Evolutionary conservation across 2,888 invertebrate genomes (phyloP).

Genomic region (Pristionchus fissidentatus): DNA sequence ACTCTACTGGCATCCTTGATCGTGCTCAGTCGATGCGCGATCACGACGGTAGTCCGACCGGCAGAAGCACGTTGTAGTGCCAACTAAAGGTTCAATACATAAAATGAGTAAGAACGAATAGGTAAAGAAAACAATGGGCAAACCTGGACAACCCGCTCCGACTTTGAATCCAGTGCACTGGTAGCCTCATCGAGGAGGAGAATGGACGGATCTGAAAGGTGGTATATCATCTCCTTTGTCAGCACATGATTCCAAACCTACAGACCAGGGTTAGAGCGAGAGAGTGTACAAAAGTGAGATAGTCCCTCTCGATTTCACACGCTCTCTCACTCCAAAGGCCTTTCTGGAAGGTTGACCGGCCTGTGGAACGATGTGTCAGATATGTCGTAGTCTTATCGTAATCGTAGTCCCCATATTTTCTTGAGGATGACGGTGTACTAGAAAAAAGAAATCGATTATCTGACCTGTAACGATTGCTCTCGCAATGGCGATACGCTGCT

Average conservation of each 20-base stretch:
- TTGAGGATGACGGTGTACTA: too few relatives aligned
- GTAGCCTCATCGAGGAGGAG: conserved; percentile 10
- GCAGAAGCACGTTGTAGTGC: background rate
- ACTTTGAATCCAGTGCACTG: conserved; percentile 4
- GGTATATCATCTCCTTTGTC: too few relatives aligned
- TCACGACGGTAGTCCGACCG: conserved; percentile 21
- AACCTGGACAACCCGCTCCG: conserved; percentile 13
- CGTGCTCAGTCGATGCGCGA: conserved; percentile 31
- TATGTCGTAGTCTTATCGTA: too few relatives aligned
- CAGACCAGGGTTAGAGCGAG: too few relatives aligned
- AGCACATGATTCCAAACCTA: too few relatives aligned
- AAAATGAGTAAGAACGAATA: background rate
- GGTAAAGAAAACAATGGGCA: background rate
- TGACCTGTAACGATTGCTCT: conserved; percentile 22
- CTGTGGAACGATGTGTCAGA: too few relatives aligned
- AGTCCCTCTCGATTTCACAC: too few relatives aligned
- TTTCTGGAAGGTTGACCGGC: too few relatives aligned
- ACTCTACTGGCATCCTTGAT: conserved; percentile 5
- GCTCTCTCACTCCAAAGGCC: too few relatives aligned
- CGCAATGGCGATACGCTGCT: conserved; percentile 30
- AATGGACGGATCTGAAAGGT: background rate
- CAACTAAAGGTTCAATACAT: background rate
- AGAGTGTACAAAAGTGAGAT: too few relatives aligned
- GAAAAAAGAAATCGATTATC: background rate
- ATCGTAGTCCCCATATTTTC: too few relatives aligned